Conservation (phyloP, 2,797 vertebrate species). For the Coluber constrictor region DNA sequence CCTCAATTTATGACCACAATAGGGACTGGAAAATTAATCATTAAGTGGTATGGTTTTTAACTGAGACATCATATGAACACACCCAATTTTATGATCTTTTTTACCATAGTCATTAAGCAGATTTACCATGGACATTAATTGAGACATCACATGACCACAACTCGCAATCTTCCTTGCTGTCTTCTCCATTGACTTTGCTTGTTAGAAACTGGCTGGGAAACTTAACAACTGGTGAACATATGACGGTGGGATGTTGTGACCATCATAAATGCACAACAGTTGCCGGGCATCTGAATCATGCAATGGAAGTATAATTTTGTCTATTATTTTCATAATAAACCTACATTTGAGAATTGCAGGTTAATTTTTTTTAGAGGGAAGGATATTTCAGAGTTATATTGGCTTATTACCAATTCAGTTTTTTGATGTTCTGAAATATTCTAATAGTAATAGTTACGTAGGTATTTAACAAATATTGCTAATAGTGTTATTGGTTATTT, state of each 20-base stretch:
- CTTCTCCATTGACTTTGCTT: not conserved
- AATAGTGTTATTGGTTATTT: not conserved
- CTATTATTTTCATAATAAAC: not conserved
- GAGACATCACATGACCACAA: not conserved
- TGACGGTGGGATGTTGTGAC: not conserved
- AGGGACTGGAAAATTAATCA: not conserved
- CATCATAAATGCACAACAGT: not conserved
- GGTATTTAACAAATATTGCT: not conserved
- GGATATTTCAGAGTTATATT: not conserved
- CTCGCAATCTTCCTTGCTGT: not conserved
- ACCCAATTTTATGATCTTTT: not conserved
- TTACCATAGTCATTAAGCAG: not conserved
- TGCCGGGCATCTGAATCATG: not conserved
- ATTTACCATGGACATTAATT: not conserved
- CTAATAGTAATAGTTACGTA: not conserved
- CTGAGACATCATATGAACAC: not conserved
- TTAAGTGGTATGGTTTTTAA: not conserved
- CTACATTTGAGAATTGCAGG: not conserved
- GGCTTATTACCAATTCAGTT: not conserved
- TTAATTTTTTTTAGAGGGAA: not conserved
- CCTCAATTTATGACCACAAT: not conserved
- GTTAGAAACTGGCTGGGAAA: not conserved
- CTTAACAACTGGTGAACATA: not conserved
- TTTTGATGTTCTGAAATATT: not conserved
- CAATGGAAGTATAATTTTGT: not conserved